Evolutionary conservation across 92 coral and sea anemone species (phyloP).

Genomic region (Pocillopora grandis): DNA sequence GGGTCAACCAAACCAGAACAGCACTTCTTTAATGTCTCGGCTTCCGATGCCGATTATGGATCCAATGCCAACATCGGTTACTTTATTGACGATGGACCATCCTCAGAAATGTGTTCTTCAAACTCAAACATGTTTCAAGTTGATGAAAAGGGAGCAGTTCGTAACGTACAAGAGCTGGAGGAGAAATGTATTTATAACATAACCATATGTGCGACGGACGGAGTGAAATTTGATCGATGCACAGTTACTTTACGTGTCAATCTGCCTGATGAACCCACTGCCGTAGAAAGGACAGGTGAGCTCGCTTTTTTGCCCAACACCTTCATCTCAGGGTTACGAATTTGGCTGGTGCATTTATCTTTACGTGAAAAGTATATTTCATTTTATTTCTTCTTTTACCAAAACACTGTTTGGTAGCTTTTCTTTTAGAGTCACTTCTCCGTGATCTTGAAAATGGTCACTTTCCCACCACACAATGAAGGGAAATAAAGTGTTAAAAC

Average conservation of each 20-base stretch:
- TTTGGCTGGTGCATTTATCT: too few species aligned
- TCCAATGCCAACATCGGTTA: slow-evolving; percentile 22
- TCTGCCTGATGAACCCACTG: too few species aligned
- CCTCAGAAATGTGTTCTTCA: background rate
- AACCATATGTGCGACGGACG: slow-evolving; percentile 6
- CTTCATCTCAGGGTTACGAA: too few species aligned
- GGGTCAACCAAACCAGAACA: background rate
- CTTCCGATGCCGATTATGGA: slow-evolving; percentile 33
- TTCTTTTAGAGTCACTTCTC: too few species aligned
- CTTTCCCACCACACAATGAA: too few species aligned
- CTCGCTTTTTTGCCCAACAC: too few species aligned
- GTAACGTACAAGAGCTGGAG: background rate
- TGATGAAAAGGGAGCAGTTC: background rate
- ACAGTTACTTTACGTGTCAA: background rate
- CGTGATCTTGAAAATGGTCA: too few species aligned
- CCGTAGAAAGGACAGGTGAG: too few species aligned
- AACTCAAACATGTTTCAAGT: background rate
- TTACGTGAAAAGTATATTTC: too few species aligned
- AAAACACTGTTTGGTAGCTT: too few species aligned
- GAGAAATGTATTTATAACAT: background rate
- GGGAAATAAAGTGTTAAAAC: too few species aligned
- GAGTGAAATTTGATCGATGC: background rate
- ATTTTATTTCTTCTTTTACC: too few species aligned
- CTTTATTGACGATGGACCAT: background rate
- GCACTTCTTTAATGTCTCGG: background rate